Percentiles rank a stretch among this genome's conserved stretches.
Evolutionary conservation across 2,113 vertebrate species (phyloP).

Genomic region (Triplophysa tibetana): DNA sequence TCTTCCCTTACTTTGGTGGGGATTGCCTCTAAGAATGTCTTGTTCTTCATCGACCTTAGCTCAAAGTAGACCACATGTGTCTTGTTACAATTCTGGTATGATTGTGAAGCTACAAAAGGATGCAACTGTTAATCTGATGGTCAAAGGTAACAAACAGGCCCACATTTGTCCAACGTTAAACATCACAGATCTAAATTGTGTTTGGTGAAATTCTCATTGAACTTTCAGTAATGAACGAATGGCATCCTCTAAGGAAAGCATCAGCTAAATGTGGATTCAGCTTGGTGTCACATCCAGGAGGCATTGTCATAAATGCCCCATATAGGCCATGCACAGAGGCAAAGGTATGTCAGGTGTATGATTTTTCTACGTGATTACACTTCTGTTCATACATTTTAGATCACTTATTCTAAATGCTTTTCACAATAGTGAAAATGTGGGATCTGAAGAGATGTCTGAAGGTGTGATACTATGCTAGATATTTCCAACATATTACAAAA

Average conservation of each 20-base stretch:
- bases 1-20: slow-evolving; percentile 65
- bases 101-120: slow-evolving; percentile 59
- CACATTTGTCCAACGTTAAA: not conserved
- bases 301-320: slow-evolving; percentile 61
- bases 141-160: slow-evolving; percentile 62
- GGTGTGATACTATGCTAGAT: too few species aligned
- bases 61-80: slow-evolving; percentile 60
- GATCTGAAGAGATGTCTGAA: too few species aligned
- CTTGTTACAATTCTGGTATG: slow-evolving; percentile 69
- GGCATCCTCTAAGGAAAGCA: slow-evolving; percentile 61
- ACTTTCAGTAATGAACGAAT: slow-evolving; percentile 62
- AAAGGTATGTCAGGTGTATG: slow-evolving; percentile 49
- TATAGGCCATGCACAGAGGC: slow-evolving; percentile 65
- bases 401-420: too few species aligned
- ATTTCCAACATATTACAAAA: too few species aligned
- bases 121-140: slow-evolving; percentile 50
- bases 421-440: too few species aligned
- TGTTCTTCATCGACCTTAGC: slow-evolving; percentile 59
- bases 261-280: slow-evolving; percentile 66
- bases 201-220: not conserved
- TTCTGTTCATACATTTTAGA: too few species aligned
- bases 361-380: not conserved
- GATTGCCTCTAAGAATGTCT: slow-evolving; percentile 66
- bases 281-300: slow-evolving; percentile 61
- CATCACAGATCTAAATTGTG: not conserved